phyloP scores from a whole-genome alignment of 2,113 vertebrate species.

The Eurypyga helias region DNA sequence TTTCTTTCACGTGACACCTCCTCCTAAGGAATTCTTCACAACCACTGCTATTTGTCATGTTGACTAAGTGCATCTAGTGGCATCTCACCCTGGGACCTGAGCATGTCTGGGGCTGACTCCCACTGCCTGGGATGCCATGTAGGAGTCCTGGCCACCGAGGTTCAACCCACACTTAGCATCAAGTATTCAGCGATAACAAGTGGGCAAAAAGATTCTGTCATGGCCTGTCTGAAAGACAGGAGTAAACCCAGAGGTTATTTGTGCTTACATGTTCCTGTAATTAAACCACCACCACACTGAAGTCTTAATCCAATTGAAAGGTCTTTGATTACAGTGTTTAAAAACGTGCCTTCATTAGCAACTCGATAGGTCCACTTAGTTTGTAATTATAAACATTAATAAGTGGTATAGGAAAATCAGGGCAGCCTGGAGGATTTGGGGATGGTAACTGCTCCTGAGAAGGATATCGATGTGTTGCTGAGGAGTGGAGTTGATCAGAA shows the following conservation, averaged over 20 bases:
- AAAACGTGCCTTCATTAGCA: not conserved
- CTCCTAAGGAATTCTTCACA: not conserved
- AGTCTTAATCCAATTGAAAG: slow-evolving; percentile 17
- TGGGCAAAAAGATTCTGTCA: not conserved
- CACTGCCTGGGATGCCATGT: not conserved
- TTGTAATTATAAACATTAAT: slow-evolving; percentile 11
- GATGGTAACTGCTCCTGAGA: not conserved
- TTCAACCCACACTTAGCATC: not conserved
- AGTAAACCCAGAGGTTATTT: not conserved
- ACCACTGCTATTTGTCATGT: not conserved
- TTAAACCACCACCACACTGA: not conserved
- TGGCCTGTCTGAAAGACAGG: not conserved
- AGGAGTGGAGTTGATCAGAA: not conserved
- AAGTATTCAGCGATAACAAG: not conserved
- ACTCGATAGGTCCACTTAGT: slow-evolving; percentile 19
- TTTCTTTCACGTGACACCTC: not conserved
- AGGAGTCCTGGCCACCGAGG: not conserved
- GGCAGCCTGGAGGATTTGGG: not conserved
- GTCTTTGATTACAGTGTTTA: slow-evolving; percentile 31
- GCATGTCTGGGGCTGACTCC: not conserved
- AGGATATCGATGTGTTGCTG: not conserved
- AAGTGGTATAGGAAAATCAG: not conserved
- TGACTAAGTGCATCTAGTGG: not conserved
- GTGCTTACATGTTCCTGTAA: not conserved
- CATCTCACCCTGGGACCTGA: not conserved